Percentiles rank a stretch among this genome's conserved stretches.
Conservation (phyloP, 1,140 invertebrate species). For the Cheumatopsyche charites region DNA sequence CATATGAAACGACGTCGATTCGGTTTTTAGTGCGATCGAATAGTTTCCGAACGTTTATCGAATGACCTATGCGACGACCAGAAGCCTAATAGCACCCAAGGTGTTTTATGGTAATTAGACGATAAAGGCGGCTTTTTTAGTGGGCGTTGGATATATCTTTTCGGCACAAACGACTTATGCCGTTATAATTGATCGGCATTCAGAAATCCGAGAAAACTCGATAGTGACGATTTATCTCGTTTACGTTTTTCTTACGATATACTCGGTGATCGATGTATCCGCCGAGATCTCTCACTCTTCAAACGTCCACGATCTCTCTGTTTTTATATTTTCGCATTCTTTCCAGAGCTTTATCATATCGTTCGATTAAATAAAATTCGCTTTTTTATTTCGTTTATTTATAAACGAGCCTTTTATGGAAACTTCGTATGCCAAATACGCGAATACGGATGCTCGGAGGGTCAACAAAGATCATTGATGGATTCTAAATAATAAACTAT, state of each 20-base stretch:
- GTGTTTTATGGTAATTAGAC: conserved; percentile 34
- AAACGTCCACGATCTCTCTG: background rate
- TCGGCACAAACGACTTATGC: conserved; percentile 14
- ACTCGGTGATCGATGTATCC: conserved; percentile 3
- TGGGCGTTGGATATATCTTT: conserved; percentile 24
- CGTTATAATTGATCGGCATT: conserved; percentile 28
- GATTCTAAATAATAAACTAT: background rate
- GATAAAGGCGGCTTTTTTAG: conserved; percentile 19
- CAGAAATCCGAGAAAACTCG: background rate
- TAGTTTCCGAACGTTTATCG: background rate
- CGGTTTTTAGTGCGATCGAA: background rate
- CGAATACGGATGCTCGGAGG: too few species aligned
- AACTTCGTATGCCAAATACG: too few species aligned
- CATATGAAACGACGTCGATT: background rate
- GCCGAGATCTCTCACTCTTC: background rate
- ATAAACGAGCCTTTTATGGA: background rate
- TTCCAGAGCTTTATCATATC: too few species aligned
- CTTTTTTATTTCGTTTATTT: background rate
- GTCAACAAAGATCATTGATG: too few species aligned
- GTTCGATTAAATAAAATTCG: too few species aligned
- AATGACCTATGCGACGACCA: conserved; percentile 5
- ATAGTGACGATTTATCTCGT: background rate
- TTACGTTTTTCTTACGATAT: background rate
- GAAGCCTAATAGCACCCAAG: conserved; percentile 12
- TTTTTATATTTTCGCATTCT: too few species aligned